phyloP scores from a whole-genome alignment of 2,888 invertebrate genomes.

The Sialis lutaria region DNA sequence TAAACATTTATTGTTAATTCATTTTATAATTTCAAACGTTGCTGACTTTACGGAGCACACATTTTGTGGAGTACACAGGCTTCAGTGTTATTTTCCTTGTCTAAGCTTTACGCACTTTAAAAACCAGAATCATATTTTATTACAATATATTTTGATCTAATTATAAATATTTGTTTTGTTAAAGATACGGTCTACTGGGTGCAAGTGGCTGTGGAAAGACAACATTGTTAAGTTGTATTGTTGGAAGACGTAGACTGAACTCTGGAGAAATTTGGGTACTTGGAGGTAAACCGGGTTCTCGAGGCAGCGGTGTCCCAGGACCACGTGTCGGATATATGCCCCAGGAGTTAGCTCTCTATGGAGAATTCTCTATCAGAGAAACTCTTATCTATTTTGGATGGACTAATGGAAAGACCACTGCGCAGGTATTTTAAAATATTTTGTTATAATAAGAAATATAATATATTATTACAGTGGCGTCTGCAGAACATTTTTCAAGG shows the following conservation, averaged over 20 bases:
- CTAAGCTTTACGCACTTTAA: no score
- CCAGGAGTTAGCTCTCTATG: constrained; percentile 61
- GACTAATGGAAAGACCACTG: constrained; percentile 56
- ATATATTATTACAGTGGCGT: no score
- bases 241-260: constrained; percentile 63
- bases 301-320: constrained; percentile 73
- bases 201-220: constrained; percentile 88
- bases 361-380: constrained; percentile 63
- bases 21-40: no score
- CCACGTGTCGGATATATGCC: constrained; percentile 85
- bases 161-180: constrained; percentile 13
- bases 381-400: constrained; percentile 73
- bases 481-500: no score
- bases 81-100: no score
- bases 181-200: constrained; percentile 72
- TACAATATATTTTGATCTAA: neutral
- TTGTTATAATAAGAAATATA: neutral
- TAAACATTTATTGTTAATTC: no score
- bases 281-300: constrained; percentile 65
- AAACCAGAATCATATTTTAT: neutral
- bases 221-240: constrained; percentile 69
- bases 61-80: no score
- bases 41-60: no score
- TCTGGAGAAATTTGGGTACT: constrained; percentile 72
- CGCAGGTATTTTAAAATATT: constrained; percentile 1